Evolutionary conservation across 92 coral and sea anemone genomes (phyloP).

Genomic region (Epizoanthus stellaris): DNA sequence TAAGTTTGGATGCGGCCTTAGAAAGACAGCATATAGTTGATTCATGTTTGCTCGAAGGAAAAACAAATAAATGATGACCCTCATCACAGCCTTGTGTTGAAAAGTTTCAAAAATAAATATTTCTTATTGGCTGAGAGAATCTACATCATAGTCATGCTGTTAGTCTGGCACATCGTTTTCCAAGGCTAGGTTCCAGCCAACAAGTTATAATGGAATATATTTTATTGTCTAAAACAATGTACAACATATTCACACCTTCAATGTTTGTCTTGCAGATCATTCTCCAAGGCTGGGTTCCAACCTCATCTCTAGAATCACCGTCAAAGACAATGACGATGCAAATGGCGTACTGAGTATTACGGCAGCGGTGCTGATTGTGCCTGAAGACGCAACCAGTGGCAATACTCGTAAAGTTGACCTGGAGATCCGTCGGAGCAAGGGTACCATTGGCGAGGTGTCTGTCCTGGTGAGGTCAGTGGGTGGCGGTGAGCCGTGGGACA

Average conservation of each 20-base stretch:
- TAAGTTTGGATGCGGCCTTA: too few relatives aligned
- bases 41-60: too few relatives aligned
- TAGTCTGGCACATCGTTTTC: too few relatives aligned
- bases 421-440: constrained; percentile 81
- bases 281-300: constrained; percentile 83
- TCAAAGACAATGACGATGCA: constrained; percentile 92
- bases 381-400: constrained; percentile 80
- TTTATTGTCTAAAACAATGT: background rate
- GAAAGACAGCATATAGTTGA: too few relatives aligned
- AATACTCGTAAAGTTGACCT: constrained; percentile 69
- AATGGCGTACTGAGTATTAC: constrained; percentile 80
- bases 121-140: too few relatives aligned
- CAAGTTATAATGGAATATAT: too few relatives aligned
- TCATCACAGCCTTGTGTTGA: too few relatives aligned
- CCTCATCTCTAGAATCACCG: constrained; percentile 68
- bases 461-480: constrained; percentile 93
- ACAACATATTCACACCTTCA: background rate
- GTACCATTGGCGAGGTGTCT: constrained; percentile 88
- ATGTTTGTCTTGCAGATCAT: constrained; percentile 46
- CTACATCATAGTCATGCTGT: too few relatives aligned
- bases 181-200: too few relatives aligned
- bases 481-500: constrained; percentile 91
- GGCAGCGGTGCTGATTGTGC: constrained; percentile 61
- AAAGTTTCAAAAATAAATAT: too few relatives aligned
- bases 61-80: too few relatives aligned